These are phyloP conservation scores for Heliconius hewitsoni DNA, from an alignment of 1,140 invertebrate species.

Conservation along the genomic window DNA sequence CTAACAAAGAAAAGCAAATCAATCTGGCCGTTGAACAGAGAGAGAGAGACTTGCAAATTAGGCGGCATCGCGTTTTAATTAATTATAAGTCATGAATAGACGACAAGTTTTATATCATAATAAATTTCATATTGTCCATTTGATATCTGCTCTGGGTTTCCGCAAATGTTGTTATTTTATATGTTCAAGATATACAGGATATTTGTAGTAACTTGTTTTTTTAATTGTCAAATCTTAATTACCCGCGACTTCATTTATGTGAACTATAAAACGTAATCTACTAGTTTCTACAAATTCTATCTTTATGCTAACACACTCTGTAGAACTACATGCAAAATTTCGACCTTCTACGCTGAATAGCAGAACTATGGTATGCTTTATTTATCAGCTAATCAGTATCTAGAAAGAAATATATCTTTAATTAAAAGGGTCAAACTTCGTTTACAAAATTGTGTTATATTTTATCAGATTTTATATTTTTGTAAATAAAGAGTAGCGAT, in stretches of 20 bases:
- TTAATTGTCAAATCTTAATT: background rate
- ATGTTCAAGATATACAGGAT: background rate
- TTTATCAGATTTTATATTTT: no score
- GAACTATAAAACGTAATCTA: background rate
- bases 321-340: no score
- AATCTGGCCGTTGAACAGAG: conserved; percentile 13
- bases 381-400: no score
- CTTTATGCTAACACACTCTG: background rate
- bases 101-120: background rate
- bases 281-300: background rate
- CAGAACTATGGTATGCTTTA: no score
- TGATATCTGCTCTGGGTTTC: background rate
- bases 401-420: no score
- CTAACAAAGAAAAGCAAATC: conserved; percentile 11
- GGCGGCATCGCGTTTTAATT: conserved; percentile 21
- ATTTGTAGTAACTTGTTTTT: background rate
- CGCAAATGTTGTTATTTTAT: background rate
- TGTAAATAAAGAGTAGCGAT: no score
- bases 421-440: no score
- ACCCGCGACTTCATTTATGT: no score
- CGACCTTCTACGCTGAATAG: no score
- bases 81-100: conserved; percentile 17
- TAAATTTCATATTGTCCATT: conserved; percentile 17
- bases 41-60: conserved; percentile 15
- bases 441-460: no score